phyloP scores from a whole-genome alignment of 1,140 invertebrate genomes.

The Hyles euphorbiae region DNA sequence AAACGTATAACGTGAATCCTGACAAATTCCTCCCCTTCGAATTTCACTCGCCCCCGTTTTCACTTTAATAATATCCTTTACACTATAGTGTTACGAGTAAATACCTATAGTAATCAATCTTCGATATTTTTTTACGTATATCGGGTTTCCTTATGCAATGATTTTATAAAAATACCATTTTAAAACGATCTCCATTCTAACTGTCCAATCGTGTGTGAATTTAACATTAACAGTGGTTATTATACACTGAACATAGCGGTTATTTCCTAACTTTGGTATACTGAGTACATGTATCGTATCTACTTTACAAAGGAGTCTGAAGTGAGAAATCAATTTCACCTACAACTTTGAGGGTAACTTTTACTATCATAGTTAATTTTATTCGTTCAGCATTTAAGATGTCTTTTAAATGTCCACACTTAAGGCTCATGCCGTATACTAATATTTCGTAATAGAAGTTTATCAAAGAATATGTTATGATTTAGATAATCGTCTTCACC shows the following conservation, averaged over 20 bases:
- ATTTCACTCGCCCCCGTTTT: constrained; percentile 37
- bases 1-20: constrained; percentile 66
- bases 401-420: constrained; percentile 18
- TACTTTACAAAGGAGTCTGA: constrained; percentile 50
- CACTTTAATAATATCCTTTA: constrained; percentile 52
- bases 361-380: constrained; percentile 28
- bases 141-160: constrained; percentile 70
- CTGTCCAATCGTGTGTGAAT: constrained; percentile 35
- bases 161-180: constrained; percentile 73
- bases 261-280: constrained; percentile 74
- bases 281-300: constrained; percentile 55
- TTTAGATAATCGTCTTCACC: constrained; percentile 18
- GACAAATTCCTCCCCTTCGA: constrained; percentile 39
- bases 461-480: constrained; percentile 27
- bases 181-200: constrained; percentile 17
- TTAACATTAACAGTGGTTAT: constrained; percentile 46
- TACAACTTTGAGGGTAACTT: constrained; percentile 66
- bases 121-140: constrained; percentile 75
- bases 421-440: too few relatives aligned
- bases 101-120: constrained; percentile 48
- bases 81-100: constrained; percentile 65
- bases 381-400: constrained; percentile 21
- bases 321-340: constrained; percentile 38
- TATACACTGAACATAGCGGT: constrained; percentile 44
- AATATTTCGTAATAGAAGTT: constrained; percentile 18